Conservation (phyloP, 2,797 vertebrate species). For the Cynopterus sphinx region DNA sequence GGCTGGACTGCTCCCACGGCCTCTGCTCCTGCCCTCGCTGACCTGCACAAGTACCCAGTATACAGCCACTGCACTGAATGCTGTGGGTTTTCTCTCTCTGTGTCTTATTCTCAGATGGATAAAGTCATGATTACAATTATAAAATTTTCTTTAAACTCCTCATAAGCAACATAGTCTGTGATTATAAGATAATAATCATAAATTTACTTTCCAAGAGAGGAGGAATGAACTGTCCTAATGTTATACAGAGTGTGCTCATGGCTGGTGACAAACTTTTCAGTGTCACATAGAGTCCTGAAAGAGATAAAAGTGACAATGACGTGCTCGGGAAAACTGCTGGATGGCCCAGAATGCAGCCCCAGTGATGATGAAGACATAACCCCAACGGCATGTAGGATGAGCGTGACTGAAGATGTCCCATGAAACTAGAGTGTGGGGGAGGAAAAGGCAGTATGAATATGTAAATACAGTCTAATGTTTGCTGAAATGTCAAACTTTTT, state of each 20-base stretch:
- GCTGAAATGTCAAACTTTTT: not conserved
- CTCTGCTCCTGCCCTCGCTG: not conserved
- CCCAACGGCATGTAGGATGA: not conserved
- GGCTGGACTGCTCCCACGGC: accelerated
- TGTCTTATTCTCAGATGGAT: not conserved
- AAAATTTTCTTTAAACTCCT: not conserved
- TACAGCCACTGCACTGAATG: not conserved
- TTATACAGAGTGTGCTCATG: not conserved
- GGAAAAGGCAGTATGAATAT: not conserved
- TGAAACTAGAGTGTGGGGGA: accelerated
- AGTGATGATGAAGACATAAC: not conserved
- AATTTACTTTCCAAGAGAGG: not conserved
- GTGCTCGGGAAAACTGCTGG: not conserved
- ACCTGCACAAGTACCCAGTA: accelerated
- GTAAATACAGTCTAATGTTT: not conserved
- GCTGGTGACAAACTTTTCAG: not conserved
- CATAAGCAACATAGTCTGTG: not conserved
- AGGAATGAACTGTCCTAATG: not conserved
- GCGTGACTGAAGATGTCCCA: not conserved
- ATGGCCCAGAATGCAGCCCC: not conserved
- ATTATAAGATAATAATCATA: not conserved
- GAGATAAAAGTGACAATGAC: too few species aligned
- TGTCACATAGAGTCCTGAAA: not conserved
- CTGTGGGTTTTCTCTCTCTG: not conserved
- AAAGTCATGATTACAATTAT: not conserved